phyloP scores from a whole-genome alignment of 2,888 invertebrate genomes.

The Erpobdella octoculata region DNA sequence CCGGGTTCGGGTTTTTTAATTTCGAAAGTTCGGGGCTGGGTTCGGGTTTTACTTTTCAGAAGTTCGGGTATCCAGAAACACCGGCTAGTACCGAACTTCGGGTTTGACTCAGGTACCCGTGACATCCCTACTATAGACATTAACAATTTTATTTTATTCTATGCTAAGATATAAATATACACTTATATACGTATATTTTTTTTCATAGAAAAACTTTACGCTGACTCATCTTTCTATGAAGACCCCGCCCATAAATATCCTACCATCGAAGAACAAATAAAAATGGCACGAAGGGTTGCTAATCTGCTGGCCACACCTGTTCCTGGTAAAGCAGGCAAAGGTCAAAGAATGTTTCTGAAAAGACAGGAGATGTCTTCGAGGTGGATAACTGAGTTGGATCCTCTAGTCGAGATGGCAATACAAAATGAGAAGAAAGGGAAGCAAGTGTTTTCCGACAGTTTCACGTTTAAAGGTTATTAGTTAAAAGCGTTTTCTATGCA shows the following conservation, averaged over 20 bases:
- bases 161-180: too few relatives aligned
- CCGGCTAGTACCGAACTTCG: too few relatives aligned
- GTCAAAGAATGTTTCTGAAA: conserved; percentile 94
- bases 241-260: conserved; percentile 62
- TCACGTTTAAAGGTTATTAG: neutral
- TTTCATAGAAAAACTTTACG: conserved; percentile 48
- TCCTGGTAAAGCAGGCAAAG: conserved; percentile 80
- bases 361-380: conserved; percentile 85
- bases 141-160: too few relatives aligned
- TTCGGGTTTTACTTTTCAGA: too few relatives aligned
- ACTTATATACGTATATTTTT: too few relatives aligned
- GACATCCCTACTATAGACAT: too few relatives aligned
- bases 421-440: neutral
- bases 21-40: too few relatives aligned
- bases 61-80: too few relatives aligned
- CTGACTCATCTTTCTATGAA: conserved; percentile 52
- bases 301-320: conserved; percentile 77
- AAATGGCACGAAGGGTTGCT: conserved; percentile 82
- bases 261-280: conserved; percentile 90
- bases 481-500: too few relatives aligned
- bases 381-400: conserved; percentile 62
- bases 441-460: neutral
- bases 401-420: conserved; percentile 2
- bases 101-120: too few relatives aligned
- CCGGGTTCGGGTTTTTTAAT: too few relatives aligned